These are phyloP conservation scores for Mystacides longicornis DNA, from an alignment of 2,888 invertebrate genomes.

Conservation along the genomic window DNA sequence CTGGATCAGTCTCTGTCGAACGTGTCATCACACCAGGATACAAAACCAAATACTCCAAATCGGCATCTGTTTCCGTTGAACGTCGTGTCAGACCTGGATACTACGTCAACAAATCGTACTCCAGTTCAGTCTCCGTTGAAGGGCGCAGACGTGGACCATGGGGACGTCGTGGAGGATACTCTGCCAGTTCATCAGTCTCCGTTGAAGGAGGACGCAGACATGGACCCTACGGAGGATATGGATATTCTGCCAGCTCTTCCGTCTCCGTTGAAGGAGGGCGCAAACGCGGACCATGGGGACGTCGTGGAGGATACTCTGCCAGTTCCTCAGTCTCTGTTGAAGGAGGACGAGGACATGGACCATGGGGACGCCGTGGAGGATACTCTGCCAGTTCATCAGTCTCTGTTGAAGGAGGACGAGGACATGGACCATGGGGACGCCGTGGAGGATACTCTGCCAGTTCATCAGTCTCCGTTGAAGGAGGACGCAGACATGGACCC, in stretches of 20 bases:
- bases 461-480: conserved; percentile 7
- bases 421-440: conserved; percentile 1
- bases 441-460: not conserved
- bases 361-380: not conserved
- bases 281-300: not conserved
- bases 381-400: conserved; percentile 1
- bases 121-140: not conserved
- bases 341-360: not conserved
- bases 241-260: not conserved
- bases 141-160: not conserved
- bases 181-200: not conserved
- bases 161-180: not conserved
- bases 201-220: not conserved
- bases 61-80: too few relatives aligned
- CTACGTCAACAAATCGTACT: too few relatives aligned
- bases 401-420: conserved; percentile 10
- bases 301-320: not conserved
- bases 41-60: too few relatives aligned
- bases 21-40: too few relatives aligned
- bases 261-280: not conserved
- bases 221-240: not conserved
- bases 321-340: not conserved
- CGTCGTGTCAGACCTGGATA: too few relatives aligned
- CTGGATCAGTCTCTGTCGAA: too few relatives aligned
- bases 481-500: not conserved